Evolutionary conservation across 2,888 invertebrate species (phyloP).

Genomic region (Girardia tigrina): DNA sequence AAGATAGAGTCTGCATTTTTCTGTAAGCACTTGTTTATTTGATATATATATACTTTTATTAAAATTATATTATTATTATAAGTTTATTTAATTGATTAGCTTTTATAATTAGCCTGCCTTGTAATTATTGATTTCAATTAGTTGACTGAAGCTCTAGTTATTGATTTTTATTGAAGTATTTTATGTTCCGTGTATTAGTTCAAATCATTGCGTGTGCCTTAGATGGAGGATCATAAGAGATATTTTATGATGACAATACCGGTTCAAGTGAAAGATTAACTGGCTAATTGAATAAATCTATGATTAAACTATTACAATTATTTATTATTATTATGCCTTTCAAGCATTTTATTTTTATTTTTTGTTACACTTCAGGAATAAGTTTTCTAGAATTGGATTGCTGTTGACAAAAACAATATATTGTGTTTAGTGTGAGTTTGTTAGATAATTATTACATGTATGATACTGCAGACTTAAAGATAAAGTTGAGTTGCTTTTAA

Average conservation of each 20-base stretch:
- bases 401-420: neutral
- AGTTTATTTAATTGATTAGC: neutral
- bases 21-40: neutral
- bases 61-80: too few relatives aligned
- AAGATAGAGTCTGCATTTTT: neutral
- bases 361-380: neutral
- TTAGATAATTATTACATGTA: neutral
- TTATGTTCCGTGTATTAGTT: neutral
- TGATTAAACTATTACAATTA: neutral
- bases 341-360: neutral
- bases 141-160: neutral
- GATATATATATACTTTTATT: neutral
- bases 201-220: neutral
- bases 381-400: neutral
- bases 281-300: neutral
- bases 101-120: constrained; percentile 8
- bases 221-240: neutral
- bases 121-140: neutral
- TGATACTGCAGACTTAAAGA: neutral
- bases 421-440: too few relatives aligned
- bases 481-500: neutral
- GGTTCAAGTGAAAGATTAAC: neutral
- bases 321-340: neutral
- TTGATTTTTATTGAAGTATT: neutral
- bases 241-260: neutral